Evolutionary conservation across 2,797 vertebrate genomes (phyloP).

Genomic region (Urosaurus nigricauda): DNA sequence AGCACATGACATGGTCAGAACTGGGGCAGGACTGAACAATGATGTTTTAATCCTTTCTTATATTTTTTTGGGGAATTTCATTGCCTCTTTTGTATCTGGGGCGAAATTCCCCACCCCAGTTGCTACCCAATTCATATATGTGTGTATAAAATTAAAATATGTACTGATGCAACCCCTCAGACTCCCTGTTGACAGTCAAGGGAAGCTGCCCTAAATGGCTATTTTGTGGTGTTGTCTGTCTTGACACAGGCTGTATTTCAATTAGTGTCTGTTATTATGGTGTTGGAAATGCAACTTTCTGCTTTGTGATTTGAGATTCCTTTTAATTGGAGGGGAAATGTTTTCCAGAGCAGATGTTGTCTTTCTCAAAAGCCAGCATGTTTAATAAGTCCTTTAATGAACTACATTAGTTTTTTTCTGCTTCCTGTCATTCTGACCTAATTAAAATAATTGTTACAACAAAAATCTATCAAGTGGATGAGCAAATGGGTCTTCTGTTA

Average conservation of each 20-base stretch:
- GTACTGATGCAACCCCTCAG: fast-evolving
- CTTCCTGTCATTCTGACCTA: neutral
- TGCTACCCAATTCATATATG: neutral
- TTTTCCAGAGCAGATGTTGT: constrained; percentile 21
- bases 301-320: constrained; percentile 1
- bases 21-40: too few species aligned
- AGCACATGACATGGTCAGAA: neutral
- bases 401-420: constrained; percentile 34
- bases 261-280: neutral
- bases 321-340: constrained; percentile 33
- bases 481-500: constrained; percentile 35
- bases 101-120: neutral
- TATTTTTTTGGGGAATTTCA: neutral
- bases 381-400: constrained; percentile 36
- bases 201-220: neutral
- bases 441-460: constrained; percentile 34
- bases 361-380: neutral
- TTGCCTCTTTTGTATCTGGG: neutral
- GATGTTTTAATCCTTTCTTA: neutral
- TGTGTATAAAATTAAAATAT: neutral
- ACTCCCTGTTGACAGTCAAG: neutral
- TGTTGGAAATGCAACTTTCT: neutral
- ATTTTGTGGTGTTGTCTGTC: neutral
- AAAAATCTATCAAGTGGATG: constrained; percentile 33
- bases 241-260: neutral